Conservation (phyloP, 2,113 vertebrate species). For the Eupsittula cactorum region DNA sequence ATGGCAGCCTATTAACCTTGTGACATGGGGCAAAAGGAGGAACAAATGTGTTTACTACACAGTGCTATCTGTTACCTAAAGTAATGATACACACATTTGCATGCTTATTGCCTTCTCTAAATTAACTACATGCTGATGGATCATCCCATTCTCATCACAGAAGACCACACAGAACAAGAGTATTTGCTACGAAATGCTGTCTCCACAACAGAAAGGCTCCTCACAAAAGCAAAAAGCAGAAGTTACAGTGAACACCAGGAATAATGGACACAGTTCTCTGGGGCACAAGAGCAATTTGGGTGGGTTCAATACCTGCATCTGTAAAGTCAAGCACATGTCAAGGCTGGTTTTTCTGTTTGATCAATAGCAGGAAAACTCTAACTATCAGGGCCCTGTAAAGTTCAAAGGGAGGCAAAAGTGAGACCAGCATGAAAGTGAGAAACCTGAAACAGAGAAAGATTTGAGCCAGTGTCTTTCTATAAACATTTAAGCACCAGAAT, state of each 20-base stretch:
- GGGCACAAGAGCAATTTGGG: not conserved
- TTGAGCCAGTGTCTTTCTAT: not conserved
- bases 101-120: not conserved
- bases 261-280: not conserved
- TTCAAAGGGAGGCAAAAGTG: not conserved
- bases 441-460: not conserved
- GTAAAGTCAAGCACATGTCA: constrained; percentile 27
- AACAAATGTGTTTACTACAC: not conserved
- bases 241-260: not conserved
- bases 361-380: not conserved
- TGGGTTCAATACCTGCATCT: not conserved
- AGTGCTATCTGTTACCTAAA: not conserved
- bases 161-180: not conserved
- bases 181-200: not conserved
- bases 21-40: not conserved
- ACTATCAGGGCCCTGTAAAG: not conserved
- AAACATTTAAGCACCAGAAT: not conserved
- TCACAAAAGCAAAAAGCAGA: not conserved
- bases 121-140: not conserved
- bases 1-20: constrained; percentile 11
- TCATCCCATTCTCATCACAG: not conserved
- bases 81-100: not conserved
- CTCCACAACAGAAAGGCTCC: not conserved
- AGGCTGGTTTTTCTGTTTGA: not conserved
- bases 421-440: not conserved